Conservation (phyloP, 2,888 invertebrate species). For the Drosophila kuntzei region DNA sequence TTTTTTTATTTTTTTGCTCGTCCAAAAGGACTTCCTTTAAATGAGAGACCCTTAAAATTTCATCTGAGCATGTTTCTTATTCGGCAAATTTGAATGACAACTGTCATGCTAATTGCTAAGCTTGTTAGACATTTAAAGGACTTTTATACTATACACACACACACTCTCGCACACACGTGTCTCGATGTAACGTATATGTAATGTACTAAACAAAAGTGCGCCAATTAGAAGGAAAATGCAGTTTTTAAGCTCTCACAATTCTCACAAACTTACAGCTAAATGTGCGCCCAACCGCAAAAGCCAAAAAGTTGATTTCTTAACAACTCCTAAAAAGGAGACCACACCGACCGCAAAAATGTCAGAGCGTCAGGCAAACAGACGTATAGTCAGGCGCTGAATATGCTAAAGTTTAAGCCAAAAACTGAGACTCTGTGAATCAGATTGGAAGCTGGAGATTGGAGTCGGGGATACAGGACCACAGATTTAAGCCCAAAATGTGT, state of each 20-base stretch:
- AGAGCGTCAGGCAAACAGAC: slow-evolving; percentile 37
- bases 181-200: slow-evolving; percentile 34
- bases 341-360: slow-evolving; percentile 65
- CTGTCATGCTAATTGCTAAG: slow-evolving; percentile 71
- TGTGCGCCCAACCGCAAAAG: slow-evolving; percentile 70
- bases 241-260: slow-evolving; percentile 71
- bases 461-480: slow-evolving; percentile 48
- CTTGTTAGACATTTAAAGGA: slow-evolving; percentile 71
- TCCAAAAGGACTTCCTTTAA: slow-evolving; percentile 10
- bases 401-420: slow-evolving; percentile 32
- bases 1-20: neutral
- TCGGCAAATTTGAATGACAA: slow-evolving; percentile 34
- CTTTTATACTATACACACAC: slow-evolving; percentile 43
- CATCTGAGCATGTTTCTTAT: slow-evolving; percentile 11
- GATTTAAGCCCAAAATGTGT: slow-evolving; percentile 55
- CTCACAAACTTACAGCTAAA: slow-evolving; percentile 46
- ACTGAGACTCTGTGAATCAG: slow-evolving; percentile 7
- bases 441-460: neutral
- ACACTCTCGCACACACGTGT: slow-evolving; percentile 10
- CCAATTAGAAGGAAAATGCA: slow-evolving; percentile 77
- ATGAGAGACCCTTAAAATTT: slow-evolving; percentile 15
- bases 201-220: slow-evolving; percentile 77
- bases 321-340: slow-evolving; percentile 53
- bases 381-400: slow-evolving; percentile 24
- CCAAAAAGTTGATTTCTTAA: slow-evolving; percentile 79